Evolutionary conservation across 2,797 vertebrate species (phyloP), one percentile per base, ranked within the genome.

Genomic region (Gymnocypris eckloni): DNA sequence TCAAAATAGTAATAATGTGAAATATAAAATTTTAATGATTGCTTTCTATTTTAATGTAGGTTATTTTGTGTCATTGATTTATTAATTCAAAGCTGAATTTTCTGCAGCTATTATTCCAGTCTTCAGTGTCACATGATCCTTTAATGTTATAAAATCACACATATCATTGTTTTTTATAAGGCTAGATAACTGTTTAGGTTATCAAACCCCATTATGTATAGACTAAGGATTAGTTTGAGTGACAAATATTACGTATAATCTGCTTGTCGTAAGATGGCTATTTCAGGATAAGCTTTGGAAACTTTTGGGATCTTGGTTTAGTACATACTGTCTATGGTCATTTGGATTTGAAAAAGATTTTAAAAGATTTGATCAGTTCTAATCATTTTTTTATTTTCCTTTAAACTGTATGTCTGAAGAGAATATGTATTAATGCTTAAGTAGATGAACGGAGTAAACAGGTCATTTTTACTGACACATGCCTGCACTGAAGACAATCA

Each of bases 221-320:
- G 48, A 77, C 56, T 33, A 39, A 37, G 41, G n/a, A 79, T 79
- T 39, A 50, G 45, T 41, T 52, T 66, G 45, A 77, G 59, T 22
- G 25, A 28, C 80, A 94, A 94, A 92, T 92, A 93, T 92, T 88
- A 90, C 25, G 84, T 90, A 93, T 95, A 95, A 94, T 92, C 93
- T 90, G 85, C 91, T 93, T 93, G 92, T 86, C 89, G 89, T 88
- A 84, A 91, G 88, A 92, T 10, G 45, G 93, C 92, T 94, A 95
- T 94, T 94, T 93, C 39, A 91, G 91, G 92, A 93, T 94, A 94
- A 95, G 92, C 92, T 91, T 91, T 89, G 86, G 88, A 92, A 92
- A 90, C 89, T 92, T 91, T 59, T 85, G 75, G 80, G 41, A 84
- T 79, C 66, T 45, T 70, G 50, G 18, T 79, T 13, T 54, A 70